Percentiles rank a stretch among this genome's conserved stretches.
phyloP scores from a whole-genome alignment of 1,140 invertebrate species.

The Drosophila rufa region DNA sequence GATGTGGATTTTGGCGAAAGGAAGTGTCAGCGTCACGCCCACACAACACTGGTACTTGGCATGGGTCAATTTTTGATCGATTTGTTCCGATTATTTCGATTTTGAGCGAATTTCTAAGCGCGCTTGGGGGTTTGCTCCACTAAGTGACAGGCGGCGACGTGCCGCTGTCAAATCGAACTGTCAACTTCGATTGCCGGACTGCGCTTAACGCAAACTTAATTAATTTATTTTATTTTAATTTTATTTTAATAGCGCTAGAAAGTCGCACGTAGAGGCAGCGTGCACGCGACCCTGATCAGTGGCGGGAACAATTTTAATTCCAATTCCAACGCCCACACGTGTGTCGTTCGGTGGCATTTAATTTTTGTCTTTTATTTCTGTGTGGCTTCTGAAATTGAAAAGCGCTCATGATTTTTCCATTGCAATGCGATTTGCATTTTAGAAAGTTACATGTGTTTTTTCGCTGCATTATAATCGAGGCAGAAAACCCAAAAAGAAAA shows the following conservation, averaged over 20 bases:
- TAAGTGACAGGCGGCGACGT: conserved; percentile 70
- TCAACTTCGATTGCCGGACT: conserved; percentile 35
- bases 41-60: conserved; percentile 3
- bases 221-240: conserved; percentile 70
- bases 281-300: conserved; percentile 56
- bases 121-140: conserved; percentile 55
- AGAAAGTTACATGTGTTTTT: conserved; percentile 78
- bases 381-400: conserved; percentile 61
- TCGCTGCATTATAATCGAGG: conserved; percentile 62
- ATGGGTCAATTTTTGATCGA: conserved; percentile 28
- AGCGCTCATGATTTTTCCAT: conserved; percentile 76
- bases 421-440: conserved; percentile 78
- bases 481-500: conserved; percentile 41
- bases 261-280: conserved; percentile 73
- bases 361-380: conserved; percentile 21
- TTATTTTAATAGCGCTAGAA: conserved; percentile 73
- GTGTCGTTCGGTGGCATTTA: conserved; percentile 18
- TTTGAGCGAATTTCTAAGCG: conserved; percentile 50
- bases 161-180: conserved; percentile 53
- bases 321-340: conserved; percentile 68
- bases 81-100: conserved; percentile 3
- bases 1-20: conserved; percentile 16
- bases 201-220: conserved; percentile 61
- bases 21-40: conserved; percentile 18
- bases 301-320: conserved; percentile 27